Base-by-base conservation (phyloP, 1,140 invertebrate species). In the Charaxes varanes region DNA sequence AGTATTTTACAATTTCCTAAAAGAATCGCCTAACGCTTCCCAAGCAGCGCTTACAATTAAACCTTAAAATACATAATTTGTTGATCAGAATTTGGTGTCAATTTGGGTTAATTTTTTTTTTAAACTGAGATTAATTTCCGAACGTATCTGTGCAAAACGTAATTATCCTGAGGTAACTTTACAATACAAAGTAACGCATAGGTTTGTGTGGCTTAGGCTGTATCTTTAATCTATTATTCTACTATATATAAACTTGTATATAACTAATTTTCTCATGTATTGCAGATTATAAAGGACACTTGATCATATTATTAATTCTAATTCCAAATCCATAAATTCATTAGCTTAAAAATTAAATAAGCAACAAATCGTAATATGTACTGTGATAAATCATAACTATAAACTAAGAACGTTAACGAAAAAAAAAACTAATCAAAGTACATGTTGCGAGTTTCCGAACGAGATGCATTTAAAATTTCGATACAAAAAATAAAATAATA, bases 1-100 rank as follows among this genome's bases (percentile, higher is more conserved):
- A 71, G 56, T 72, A 65, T 63, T 66, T 68, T 72, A 74, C 71
- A 74, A 72, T 70, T 76, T 57, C 57, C 70, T 73, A 74, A 62
- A 68, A 64, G 58, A 61, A 73, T 64, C 61, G 43, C 42, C 51
- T 52, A 62, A 47, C 51, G 57, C 58, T 41, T 32, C 37, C 49
- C 30, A 52, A 55, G 48, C 61, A 64, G 69, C 70, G 62, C 56
- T 53, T 53, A 56, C 52, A 58, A n/a, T 50, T 51, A 36, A 40
- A n/a, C 50, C 47, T 62, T 68, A 67, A 26, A 34, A 49, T 48
- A 61, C 57, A 64, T 51, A 65, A 62, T 58, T 51, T 66, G 60
- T 65, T 54, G 58, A 57, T 57, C 66, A 76, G 46, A 77, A 74
- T 77, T 73, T 79, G 67, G 70, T 58, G 58, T 74, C 63, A 61